Evolutionary conservation across 2,113 vertebrate genomes (phyloP).

Genomic region (Chinchilla lanigera): DNA sequence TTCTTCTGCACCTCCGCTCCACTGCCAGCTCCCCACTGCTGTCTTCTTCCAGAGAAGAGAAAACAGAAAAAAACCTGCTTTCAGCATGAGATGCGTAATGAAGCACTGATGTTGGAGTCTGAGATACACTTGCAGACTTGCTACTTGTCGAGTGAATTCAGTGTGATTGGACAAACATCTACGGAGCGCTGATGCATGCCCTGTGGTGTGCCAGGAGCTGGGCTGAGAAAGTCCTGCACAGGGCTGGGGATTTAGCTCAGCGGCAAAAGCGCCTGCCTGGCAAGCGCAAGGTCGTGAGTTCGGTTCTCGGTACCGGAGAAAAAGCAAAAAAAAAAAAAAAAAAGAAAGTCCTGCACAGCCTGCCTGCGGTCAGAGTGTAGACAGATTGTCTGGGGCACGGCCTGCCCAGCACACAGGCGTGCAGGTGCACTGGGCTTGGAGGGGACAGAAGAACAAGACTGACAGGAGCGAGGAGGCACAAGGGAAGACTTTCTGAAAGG

Average conservation of each 20-base stretch:
- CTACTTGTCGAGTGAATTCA: neutral
- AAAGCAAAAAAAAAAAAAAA: too few relatives aligned
- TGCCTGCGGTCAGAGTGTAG: neutral
- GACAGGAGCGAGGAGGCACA: neutral
- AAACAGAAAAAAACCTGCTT: neutral
- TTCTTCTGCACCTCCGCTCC: neutral
- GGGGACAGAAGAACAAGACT: neutral
- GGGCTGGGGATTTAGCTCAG: too few relatives aligned
- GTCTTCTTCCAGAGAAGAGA: neutral
- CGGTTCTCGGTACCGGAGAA: too few relatives aligned
- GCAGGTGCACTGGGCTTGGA: neutral
- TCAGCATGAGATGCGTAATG: neutral
- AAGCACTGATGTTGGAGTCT: constrained; percentile 11
- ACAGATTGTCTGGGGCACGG: neutral
- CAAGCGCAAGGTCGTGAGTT: too few relatives aligned
- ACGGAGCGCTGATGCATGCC: neutral
- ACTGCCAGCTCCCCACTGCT: neutral
- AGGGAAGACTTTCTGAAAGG: neutral
- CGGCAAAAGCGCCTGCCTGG: too few relatives aligned
- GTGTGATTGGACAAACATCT: neutral
- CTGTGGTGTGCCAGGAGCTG: neutral
- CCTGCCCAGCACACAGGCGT: too few relatives aligned
- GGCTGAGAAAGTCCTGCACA: neutral
- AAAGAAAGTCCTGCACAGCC: neutral
- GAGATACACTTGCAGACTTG: neutral